These are phyloP conservation scores for Magallana nippona DNA, from an alignment of 2,888 invertebrate genomes.

Conservation along the genomic window DNA sequence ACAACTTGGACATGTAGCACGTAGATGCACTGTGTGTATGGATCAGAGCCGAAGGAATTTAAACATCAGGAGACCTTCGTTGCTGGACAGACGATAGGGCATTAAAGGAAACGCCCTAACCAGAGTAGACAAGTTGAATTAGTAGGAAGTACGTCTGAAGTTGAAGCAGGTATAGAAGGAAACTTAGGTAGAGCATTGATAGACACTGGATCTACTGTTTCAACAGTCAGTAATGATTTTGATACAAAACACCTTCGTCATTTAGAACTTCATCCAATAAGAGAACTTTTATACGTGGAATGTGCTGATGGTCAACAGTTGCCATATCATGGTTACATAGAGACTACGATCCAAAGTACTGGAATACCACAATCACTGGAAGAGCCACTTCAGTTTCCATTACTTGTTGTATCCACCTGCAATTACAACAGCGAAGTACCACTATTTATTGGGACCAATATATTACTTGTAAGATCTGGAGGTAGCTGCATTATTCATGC, in stretches of 20 bases:
- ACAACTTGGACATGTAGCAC: constrained; percentile 1
- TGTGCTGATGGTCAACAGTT: constrained; percentile 46
- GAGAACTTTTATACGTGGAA: constrained; percentile 42
- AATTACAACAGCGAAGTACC: constrained; percentile 38
- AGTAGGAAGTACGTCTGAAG: constrained; percentile 38
- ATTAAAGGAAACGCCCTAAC: not conserved
- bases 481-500: constrained; percentile 38
- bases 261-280: constrained; percentile 12
- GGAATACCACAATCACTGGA: not conserved
- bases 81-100: constrained; percentile 15
- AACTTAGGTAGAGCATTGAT: constrained; percentile 33
- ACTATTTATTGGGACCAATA: constrained; percentile 44
- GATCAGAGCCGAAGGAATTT: not conserved
- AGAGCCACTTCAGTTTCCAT: constrained; percentile 32
- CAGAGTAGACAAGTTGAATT: not conserved
- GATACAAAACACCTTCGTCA: constrained; percentile 43
- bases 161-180: constrained; percentile 22
- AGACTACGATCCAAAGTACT: constrained; percentile 3
- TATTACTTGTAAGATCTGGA: constrained; percentile 38
- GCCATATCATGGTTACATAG: constrained; percentile 47
- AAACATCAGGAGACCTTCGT: not conserved
- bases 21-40: not conserved
- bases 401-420: no score
- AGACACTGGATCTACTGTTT: constrained; percentile 48
- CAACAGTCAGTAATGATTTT: constrained; percentile 41